Conservation (phyloP, 2,113 vertebrate species). For the Chloropsis hardwickii region DNA sequence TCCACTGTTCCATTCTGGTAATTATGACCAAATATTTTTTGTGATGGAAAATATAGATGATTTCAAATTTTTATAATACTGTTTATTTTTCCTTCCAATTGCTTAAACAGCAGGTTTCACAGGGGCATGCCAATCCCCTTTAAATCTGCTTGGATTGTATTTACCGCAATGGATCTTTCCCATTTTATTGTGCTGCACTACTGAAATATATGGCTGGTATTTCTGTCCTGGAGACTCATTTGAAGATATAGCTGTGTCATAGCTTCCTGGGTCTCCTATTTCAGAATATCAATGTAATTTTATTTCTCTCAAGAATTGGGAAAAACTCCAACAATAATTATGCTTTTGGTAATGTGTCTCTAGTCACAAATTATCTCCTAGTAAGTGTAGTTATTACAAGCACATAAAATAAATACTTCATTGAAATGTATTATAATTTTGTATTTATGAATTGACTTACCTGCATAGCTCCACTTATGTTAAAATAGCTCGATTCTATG, state of each 20-base stretch:
- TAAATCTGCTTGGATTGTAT: neutral
- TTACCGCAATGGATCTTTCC: neutral
- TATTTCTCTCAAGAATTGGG: neutral
- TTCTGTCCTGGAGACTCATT: neutral
- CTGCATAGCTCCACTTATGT: neutral
- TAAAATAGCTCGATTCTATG: neutral
- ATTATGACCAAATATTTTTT: neutral
- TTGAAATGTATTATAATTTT: neutral
- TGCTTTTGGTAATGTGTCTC: neutral
- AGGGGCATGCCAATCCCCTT: neutral
- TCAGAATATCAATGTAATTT: neutral
- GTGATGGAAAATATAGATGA: fast-evolving
- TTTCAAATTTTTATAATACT: neutral
- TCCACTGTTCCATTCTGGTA: neutral
- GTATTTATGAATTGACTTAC: neutral
- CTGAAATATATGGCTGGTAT: neutral
- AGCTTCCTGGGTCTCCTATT: neutral
- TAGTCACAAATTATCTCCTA: neutral
- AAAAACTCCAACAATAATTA: neutral
- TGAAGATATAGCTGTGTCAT: neutral
- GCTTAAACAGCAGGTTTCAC: neutral
- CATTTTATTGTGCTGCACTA: neutral
- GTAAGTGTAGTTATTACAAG: neutral
- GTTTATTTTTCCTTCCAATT: neutral
- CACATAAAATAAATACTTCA: neutral